Evolutionary conservation across 2,888 invertebrate genomes (phyloP).

Genomic region (Eupithecia exiguata): DNA sequence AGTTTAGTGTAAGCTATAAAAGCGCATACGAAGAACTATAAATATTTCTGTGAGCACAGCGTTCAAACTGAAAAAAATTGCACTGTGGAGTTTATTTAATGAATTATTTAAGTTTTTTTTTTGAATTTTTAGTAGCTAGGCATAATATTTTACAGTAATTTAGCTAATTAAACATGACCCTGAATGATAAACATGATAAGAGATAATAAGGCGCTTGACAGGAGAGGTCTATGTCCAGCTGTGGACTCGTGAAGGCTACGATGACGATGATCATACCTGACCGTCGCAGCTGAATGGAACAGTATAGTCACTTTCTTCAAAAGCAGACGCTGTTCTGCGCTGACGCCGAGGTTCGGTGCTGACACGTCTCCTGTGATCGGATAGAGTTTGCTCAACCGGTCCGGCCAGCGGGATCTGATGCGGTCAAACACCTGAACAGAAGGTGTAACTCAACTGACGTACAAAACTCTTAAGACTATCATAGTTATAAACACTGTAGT

Average conservation of each 20-base stretch:
- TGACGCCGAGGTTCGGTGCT: constrained; percentile 87
- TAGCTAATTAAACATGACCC: not conserved
- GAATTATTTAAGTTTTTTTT: too few relatives aligned
- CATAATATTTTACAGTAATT: too few relatives aligned
- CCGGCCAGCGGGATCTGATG: constrained; percentile 85
- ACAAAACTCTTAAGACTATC: not conserved
- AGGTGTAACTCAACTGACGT: not conserved
- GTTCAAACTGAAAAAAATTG: too few relatives aligned
- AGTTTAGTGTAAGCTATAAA: too few relatives aligned
- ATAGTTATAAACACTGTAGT: too few relatives aligned
- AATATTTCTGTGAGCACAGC: too few relatives aligned
- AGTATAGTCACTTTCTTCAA: constrained; percentile 91
- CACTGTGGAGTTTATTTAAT: too few relatives aligned
- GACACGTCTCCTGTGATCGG: constrained; percentile 91
- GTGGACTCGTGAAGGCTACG: not conserved
- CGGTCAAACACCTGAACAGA: constrained; percentile 86
- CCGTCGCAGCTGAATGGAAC: constrained; percentile 98
- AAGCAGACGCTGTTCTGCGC: constrained; percentile 84
- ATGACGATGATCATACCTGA: constrained; percentile 76
- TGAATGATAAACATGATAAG: too few relatives aligned
- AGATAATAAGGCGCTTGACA: too few relatives aligned
- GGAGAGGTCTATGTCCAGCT: not conserved
- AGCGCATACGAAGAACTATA: too few relatives aligned
- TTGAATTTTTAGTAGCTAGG: too few relatives aligned
- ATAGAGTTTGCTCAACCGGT: constrained; percentile 86